These are phyloP conservation scores for Sinhomidia bicolor DNA, from an alignment of 2,888 invertebrate genomes.

Conservation along the genomic window DNA sequence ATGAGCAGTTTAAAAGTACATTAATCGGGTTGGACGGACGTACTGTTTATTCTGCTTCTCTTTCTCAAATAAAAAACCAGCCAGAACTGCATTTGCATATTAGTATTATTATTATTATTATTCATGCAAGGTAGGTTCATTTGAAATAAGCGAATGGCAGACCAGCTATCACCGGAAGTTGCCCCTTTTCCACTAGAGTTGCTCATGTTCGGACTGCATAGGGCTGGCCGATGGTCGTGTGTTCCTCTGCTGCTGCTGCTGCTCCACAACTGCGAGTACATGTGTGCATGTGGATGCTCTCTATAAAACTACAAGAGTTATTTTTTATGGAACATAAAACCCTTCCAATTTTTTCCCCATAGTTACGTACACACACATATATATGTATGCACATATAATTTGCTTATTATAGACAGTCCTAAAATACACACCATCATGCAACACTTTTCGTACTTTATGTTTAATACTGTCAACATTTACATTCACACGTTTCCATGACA, in stretches of 20 bases:
- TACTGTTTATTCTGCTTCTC: background rate
- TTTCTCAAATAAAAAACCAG: background rate
- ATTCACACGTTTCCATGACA: no score
- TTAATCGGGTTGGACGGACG: background rate
- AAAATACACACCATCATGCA: no score
- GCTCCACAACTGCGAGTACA: background rate
- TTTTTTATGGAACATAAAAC: no score
- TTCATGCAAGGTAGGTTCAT: background rate
- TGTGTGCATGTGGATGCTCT: no score
- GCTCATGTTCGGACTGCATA: constrained; percentile 16
- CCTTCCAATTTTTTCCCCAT: no score
- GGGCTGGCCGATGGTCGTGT: background rate
- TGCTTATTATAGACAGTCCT: no score
- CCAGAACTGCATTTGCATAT: background rate
- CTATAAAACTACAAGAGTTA: no score
- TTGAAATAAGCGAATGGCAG: background rate
- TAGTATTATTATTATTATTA: background rate
- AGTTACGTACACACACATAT: no score
- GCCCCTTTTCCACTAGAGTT: constrained; percentile 62
- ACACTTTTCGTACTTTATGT: no score
- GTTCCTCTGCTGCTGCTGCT: background rate
- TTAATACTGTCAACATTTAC: no score
- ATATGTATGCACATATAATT: no score
- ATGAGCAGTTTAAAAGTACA: constrained; percentile 27
- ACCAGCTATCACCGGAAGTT: constrained; percentile 61